Evolutionary conservation across 2,888 invertebrate species (phyloP), one percentile per base, ranked within the genome.

Genomic region (Tortricodes alternella): DNA sequence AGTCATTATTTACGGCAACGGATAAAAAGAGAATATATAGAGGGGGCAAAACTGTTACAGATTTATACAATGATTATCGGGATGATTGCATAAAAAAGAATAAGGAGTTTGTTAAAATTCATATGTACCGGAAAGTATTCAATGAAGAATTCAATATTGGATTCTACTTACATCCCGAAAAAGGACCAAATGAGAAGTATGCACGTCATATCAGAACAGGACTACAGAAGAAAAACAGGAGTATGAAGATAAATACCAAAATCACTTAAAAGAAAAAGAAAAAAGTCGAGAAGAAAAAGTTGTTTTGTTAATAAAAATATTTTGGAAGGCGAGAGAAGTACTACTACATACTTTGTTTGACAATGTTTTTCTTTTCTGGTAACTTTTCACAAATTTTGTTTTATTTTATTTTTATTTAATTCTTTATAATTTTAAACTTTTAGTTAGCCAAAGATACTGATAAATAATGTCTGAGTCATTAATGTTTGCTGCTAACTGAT

Each of bases 161-260:
- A 23, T 56, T 60, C 29, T 53, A n/a, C n/a, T n/a, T n/a, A n/a
- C n/a, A n/a, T n/a, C n/a, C 52, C 52, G 16, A 56, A 60, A 56
- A 59, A 60, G 23, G 56, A 60, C 19, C 48, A 52, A 21, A n/a
- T 56, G 56, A 23, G 52, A 49, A 8, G 23, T 7, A 1, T 23
- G 23, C 23, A 8, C 8, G 8, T 6, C 2, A 7, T 23, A 23
- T 23, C 6, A 6, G 8, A 23, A 23, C 8, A 8, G 7, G 8
- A 23, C 7, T 23, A 7, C 23, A 11, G 32, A 35, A 44, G 29
- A 41, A 13, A 55, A 59, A 16, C 23, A 51, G 48, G 34, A 39
- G 5, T 13, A 43, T n/a, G 39, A 52, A 48, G 44, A 49, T 13
- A 32, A 24, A 7, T 35, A 56, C 29, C 34, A 38, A 15, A 18